Percentiles rank a stretch among this genome's conserved stretches.
phyloP scores from a whole-genome alignment of 2,797 vertebrate genomes.

The Myotis myotis region DNA sequence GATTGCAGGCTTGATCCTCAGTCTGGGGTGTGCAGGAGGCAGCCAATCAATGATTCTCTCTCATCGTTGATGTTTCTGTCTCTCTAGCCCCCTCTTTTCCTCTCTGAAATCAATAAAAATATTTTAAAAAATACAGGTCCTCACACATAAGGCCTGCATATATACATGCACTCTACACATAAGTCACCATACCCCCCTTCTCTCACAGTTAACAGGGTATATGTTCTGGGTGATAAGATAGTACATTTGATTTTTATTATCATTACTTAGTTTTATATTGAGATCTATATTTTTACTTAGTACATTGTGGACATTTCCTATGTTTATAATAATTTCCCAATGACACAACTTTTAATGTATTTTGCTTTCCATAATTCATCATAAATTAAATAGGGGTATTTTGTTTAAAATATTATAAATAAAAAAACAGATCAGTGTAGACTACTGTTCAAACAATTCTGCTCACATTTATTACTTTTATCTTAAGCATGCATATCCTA shows the following conservation, averaged over 20 bases:
- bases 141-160: not conserved
- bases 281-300: not conserved
- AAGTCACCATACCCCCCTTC: fast-evolving
- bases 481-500: not conserved
- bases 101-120: too few relatives aligned
- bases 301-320: not conserved
- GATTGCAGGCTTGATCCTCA: too few relatives aligned
- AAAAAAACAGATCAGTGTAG: not conserved
- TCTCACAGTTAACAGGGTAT: not conserved
- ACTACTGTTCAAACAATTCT: not conserved
- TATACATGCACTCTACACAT: too few relatives aligned
- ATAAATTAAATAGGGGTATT: not conserved
- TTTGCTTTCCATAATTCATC: not conserved
- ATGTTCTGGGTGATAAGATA: not conserved
- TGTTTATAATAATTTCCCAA: not conserved
- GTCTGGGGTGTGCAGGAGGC: too few relatives aligned
- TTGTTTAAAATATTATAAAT: not conserved
- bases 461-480: not conserved
- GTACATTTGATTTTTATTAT: not conserved
- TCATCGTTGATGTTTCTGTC: too few relatives aligned
- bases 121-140: not conserved
- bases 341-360: not conserved
- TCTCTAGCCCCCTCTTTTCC: too few relatives aligned
- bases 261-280: not conserved
- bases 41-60: too few relatives aligned